Evolutionary conservation across 2,888 invertebrate genomes (phyloP).

Genomic region (Tanaodytes sp.): DNA sequence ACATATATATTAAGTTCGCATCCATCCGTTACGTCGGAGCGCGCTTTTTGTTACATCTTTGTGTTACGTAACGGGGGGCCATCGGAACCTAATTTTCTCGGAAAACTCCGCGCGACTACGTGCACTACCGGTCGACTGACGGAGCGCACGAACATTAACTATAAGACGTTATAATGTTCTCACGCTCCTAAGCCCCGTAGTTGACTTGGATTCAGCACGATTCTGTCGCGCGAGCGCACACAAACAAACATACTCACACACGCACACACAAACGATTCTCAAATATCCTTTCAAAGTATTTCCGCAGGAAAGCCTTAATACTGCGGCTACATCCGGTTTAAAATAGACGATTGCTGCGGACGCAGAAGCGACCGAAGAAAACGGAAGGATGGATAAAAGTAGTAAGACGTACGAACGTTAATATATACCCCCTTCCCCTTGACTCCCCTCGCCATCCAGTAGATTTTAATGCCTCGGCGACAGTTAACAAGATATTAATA

Average conservation of each 20-base stretch:
- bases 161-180: constrained; percentile 30
- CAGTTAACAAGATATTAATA: constrained; percentile 32
- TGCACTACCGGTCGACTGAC: no score
- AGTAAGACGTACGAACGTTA: no score
- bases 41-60: no score
- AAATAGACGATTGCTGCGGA: constrained; percentile 47
- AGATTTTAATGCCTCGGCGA: constrained; percentile 6
- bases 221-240: constrained; percentile 30
- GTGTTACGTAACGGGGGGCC: no score
- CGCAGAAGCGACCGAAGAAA: constrained; percentile 4
- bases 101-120: no score
- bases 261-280: no score
- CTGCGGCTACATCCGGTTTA: constrained; percentile 57
- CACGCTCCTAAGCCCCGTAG: constrained; percentile 44
- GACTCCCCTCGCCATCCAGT: no score
- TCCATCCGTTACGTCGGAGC: no score
- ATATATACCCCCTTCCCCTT: no score
- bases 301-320: constrained; percentile 56
- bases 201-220: constrained; percentile 43
- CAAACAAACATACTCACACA: constrained; percentile 29
- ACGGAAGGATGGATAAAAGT: constrained; percentile 17
- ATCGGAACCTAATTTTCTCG: no score
- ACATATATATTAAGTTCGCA: not conserved
- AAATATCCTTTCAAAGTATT: constrained; percentile 55
- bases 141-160: constrained; percentile 13